Percentiles rank a stretch among this genome's conserved stretches.
phyloP scores from a whole-genome alignment of 2,113 vertebrate species.

The Tauraco erythrolophus region DNA sequence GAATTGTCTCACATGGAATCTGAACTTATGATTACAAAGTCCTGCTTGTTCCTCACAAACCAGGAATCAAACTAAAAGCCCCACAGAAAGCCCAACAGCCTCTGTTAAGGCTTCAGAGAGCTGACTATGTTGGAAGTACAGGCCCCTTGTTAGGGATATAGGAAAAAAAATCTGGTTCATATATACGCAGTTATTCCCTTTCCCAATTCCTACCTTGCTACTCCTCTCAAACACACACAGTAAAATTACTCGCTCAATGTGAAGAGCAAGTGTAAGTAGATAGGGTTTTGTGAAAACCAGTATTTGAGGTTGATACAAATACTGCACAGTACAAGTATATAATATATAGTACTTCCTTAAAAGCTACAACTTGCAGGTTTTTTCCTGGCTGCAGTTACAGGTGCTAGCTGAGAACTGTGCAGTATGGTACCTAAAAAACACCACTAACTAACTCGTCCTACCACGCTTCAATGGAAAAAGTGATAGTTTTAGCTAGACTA shows the following conservation, averaged over 20 bases:
- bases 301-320: neutral
- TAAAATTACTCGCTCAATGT: neutral
- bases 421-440: neutral
- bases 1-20: neutral
- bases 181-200: neutral
- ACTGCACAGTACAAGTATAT: neutral
- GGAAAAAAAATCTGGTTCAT: neutral
- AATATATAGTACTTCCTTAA: neutral
- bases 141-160: neutral
- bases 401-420: neutral
- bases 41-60: neutral
- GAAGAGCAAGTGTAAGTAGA: neutral
- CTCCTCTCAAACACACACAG: neutral
- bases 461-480: conserved; percentile 19
- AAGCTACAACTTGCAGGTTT: neutral
- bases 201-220: neutral
- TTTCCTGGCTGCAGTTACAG: conserved; percentile 29
- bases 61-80: neutral
- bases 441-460: neutral
- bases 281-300: neutral
- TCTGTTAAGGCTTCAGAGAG: neutral
- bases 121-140: neutral
- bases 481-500: conserved; percentile 58
- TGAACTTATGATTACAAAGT: neutral
- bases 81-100: neutral